Evolutionary conservation across 2,797 vertebrate species (phyloP).

Genomic region (Sternotherus odoratus): DNA sequence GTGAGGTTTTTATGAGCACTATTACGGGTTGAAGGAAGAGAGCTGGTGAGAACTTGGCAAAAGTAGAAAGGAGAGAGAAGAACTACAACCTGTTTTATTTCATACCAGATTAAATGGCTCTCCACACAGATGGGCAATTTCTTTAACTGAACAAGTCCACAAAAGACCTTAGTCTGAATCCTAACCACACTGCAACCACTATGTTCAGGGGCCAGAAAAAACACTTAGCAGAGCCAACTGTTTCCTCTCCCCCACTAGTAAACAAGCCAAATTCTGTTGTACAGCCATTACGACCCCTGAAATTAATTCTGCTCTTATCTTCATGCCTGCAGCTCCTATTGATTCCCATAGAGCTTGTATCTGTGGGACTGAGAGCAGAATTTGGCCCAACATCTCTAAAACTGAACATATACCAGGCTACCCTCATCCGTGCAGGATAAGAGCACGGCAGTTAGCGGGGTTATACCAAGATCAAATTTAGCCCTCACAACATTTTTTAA

Average conservation of each 20-base stretch:
- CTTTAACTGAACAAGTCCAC: background rate
- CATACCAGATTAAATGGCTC: background rate
- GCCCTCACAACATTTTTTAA: fast-evolving
- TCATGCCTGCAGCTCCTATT: background rate
- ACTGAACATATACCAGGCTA: background rate
- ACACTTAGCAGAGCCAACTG: fast-evolving
- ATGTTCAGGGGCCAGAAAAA: background rate
- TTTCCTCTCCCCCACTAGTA: background rate
- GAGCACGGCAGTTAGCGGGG: background rate
- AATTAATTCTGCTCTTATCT: background rate
- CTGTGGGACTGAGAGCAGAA: background rate
- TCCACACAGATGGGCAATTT: background rate
- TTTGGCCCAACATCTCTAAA: background rate
- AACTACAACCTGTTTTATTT: background rate
- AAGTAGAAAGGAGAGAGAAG: background rate
- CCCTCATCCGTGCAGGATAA: background rate
- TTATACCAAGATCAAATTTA: background rate
- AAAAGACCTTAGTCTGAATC: background rate
- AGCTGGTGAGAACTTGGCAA: background rate
- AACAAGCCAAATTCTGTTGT: background rate
- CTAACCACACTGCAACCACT: background rate
- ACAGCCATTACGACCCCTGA: fast-evolving
- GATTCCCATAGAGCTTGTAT: fast-evolving
- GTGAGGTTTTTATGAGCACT: background rate
- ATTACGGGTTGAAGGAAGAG: background rate